A percentile compares a stretch with the other conserved stretches of the same genome.
phyloP scores from a whole-genome alignment of 2,888 invertebrate species.

The Eumerus sabulonum region DNA sequence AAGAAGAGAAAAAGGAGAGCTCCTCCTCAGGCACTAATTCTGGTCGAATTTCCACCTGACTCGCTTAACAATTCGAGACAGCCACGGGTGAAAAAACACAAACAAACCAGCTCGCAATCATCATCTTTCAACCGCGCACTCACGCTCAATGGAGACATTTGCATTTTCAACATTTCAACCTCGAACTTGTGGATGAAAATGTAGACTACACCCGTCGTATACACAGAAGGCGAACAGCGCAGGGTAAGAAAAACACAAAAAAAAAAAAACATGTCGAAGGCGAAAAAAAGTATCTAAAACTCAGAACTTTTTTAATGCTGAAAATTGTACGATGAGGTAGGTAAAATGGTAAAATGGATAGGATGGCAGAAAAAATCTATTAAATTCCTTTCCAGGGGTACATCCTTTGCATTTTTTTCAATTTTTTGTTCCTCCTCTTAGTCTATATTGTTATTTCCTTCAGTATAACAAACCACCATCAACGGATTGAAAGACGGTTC shows the following conservation, averaged over 20 bases:
- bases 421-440: background rate
- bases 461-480: constrained; percentile 2
- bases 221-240: too few relatives aligned
- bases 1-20: too few relatives aligned
- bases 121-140: constrained; percentile 25
- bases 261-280: too few relatives aligned
- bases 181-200: constrained; percentile 27
- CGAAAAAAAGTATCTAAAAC: constrained; percentile 12
- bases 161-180: constrained; percentile 39
- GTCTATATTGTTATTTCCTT: constrained; percentile 26
- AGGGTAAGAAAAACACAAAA: too few relatives aligned
- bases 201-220: constrained; percentile 5
- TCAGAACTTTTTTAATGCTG: background rate
- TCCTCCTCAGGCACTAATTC: too few relatives aligned
- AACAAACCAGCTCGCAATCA: constrained; percentile 13
- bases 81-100: constrained; percentile 5
- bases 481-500: constrained; percentile 18
- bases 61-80: constrained; percentile 13
- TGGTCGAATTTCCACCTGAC: constrained; percentile 10
- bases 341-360: too few relatives aligned
- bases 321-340: too few relatives aligned
- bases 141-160: constrained; percentile 34
- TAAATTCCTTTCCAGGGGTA: constrained; percentile 28
- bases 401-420: too few relatives aligned
- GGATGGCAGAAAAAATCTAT: constrained; percentile 15